These are phyloP conservation scores for Cliona cf. orientalis DNA, from an alignment of 37 sponge, comb jelly and placozoan genomes.

Conservation along the genomic window DNA sequence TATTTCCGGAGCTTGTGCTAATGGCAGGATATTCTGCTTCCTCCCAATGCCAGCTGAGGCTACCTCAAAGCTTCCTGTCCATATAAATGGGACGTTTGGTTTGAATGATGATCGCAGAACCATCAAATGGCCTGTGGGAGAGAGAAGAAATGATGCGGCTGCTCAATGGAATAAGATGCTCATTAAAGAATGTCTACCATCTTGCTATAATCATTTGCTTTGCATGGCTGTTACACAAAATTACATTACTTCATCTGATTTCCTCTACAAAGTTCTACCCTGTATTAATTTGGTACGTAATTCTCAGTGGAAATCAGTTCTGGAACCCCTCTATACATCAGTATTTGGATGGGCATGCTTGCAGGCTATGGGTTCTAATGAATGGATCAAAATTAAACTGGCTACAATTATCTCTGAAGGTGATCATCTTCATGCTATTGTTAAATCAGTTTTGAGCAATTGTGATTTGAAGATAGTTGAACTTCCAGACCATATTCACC, in stretches of 20 bases:
- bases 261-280: constrained; percentile 50
- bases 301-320: constrained; percentile 21
- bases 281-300: constrained; percentile 3
- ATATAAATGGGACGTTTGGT: constrained; percentile 80
- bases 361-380: not conserved
- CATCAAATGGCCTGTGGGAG: constrained; percentile 57
- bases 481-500: constrained; percentile 4
- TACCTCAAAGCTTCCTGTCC: constrained; percentile 44
- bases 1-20: no score
- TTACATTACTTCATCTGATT: not conserved
- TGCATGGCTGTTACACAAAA: constrained; percentile 29
- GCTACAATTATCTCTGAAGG: constrained; percentile 5
- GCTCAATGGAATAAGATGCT: constrained; percentile 71
- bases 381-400: constrained; percentile 19
- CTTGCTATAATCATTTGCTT: constrained; percentile 49
- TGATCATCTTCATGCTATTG: not conserved
- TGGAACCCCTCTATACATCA: constrained; percentile 1
- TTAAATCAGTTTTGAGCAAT: not conserved
- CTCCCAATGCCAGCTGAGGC: constrained; percentile 71
- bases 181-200: constrained; percentile 37
- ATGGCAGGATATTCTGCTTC: constrained; percentile 68
- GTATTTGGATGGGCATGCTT: constrained; percentile 8
- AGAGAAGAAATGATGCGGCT: constrained; percentile 46
- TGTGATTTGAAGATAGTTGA: constrained; percentile 43
- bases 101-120: constrained; percentile 53